These are phyloP conservation scores for Agelastica alni DNA, from an alignment of 2,888 invertebrate species.

Conservation along the genomic window DNA sequence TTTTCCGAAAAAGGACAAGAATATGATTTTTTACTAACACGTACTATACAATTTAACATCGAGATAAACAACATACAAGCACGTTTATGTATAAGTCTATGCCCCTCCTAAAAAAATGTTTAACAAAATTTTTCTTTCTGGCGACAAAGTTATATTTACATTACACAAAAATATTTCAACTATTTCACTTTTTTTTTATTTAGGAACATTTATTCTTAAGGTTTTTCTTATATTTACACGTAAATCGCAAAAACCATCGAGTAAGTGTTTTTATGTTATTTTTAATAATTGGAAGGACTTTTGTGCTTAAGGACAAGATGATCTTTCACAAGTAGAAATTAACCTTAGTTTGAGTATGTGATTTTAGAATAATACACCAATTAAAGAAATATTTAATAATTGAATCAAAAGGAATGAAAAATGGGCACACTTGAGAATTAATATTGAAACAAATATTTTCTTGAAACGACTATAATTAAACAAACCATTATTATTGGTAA, in stretches of 20 bases:
- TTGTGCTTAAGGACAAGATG: conserved; percentile 39
- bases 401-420: too few relatives aligned
- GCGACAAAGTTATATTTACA: conserved; percentile 35
- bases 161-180: conserved; percentile 44
- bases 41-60: conserved; percentile 37
- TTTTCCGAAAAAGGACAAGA: conserved; percentile 14
- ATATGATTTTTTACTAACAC: conserved; percentile 25
- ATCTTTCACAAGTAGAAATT: conserved; percentile 1
- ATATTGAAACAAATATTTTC: too few relatives aligned
- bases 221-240: conserved; percentile 41
- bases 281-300: conserved; percentile 36
- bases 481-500: too few relatives aligned
- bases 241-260: conserved; percentile 38
- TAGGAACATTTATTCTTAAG: conserved; percentile 49
- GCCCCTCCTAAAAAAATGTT: conserved; percentile 51
- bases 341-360: too few relatives aligned
- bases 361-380: too few relatives aligned
- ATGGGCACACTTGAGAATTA: too few relatives aligned
- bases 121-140: conserved; percentile 19
- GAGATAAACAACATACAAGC: conserved; percentile 46
- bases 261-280: conserved; percentile 25
- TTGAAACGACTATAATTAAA: too few relatives aligned
- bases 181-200: conserved; percentile 44
- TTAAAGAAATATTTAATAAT: too few relatives aligned
- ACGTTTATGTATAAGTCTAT: conserved; percentile 53